Evolutionary conservation across 2,888 invertebrate genomes (phyloP).

Genomic region (Candidula unifasciata): DNA sequence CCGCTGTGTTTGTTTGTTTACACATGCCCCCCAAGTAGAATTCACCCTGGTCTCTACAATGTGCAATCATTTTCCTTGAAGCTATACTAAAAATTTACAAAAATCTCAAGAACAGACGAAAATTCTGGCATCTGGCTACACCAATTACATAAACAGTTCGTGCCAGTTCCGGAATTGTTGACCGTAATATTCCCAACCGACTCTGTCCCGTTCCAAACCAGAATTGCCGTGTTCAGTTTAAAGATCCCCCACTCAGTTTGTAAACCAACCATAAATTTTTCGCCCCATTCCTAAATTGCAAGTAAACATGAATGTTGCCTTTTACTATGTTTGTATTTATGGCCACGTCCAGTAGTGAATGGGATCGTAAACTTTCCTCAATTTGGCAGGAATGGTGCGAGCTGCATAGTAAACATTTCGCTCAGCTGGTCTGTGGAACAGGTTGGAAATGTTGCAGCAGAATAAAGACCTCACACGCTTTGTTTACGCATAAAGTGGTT

Average conservation of each 20-base stretch:
- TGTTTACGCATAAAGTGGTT: constrained; percentile 16
- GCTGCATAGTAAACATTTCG: constrained; percentile 25
- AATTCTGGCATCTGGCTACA: constrained; percentile 32
- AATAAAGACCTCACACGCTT: constrained; percentile 22
- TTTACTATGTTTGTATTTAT: constrained; percentile 28
- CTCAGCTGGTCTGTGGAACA: neutral
- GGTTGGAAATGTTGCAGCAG: neutral
- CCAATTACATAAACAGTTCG: constrained; percentile 40
- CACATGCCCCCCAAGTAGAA: constrained; percentile 16
- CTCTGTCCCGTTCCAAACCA: constrained; percentile 6
- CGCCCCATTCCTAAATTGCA: neutral
- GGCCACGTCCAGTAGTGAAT: constrained; percentile 16
- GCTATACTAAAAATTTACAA: constrained; percentile 34
- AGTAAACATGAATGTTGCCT: constrained; percentile 28
- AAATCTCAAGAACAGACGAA: constrained; percentile 36
- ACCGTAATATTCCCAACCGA: constrained; percentile 14
- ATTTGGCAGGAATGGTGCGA: constrained; percentile 24
- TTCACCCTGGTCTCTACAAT: neutral
- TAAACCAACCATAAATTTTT: constrained; percentile 35
- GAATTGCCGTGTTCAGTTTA: constrained; percentile 4
- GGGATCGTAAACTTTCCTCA: constrained; percentile 22
- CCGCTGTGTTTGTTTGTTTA: constrained; percentile 14
- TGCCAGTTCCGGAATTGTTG: constrained; percentile 40
- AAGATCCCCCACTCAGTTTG: constrained; percentile 23
- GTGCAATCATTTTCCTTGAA: constrained; percentile 15